phyloP scores from a whole-genome alignment of 2,113 vertebrate genomes.

The Neolamprologus caudopunctatus region DNA sequence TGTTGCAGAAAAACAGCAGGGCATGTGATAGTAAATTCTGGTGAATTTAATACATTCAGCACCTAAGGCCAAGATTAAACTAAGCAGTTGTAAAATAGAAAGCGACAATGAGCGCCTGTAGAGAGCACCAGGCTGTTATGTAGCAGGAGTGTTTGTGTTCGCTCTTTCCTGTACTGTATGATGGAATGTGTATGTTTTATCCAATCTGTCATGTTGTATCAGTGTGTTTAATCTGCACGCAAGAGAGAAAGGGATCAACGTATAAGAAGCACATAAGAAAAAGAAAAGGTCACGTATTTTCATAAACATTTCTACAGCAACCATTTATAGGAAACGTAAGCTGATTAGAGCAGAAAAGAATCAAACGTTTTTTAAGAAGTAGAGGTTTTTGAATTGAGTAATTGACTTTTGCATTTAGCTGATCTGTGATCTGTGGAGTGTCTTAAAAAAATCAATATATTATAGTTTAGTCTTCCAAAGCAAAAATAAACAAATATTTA shows the following conservation, averaged over 20 bases:
- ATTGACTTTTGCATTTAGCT: not conserved
- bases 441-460: not conserved
- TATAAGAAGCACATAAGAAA: not conserved
- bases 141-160: not conserved
- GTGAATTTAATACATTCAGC: conserved; percentile 31
- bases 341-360: not conserved
- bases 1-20: not conserved
- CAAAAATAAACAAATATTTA: not conserved
- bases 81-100: conserved; percentile 18
- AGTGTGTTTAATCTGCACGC: not conserved
- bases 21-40: conserved; percentile 3
- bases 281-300: not conserved
- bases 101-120: conserved; percentile 26
- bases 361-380: not conserved
- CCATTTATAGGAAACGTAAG: not conserved
- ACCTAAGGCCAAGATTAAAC: conserved; percentile 47
- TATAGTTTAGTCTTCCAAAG: not conserved
- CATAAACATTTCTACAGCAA: not conserved
- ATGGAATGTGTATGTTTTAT: not conserved
- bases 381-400: not conserved
- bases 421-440: not conserved
- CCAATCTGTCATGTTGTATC: not conserved
- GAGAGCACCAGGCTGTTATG: not conserved
- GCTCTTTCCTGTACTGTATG: not conserved
- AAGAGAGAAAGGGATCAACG: not conserved